Percentiles rank a stretch among this genome's conserved stretches.
Conservation (phyloP, 1,140 invertebrate species). For the Bradysia coprophila region DNA sequence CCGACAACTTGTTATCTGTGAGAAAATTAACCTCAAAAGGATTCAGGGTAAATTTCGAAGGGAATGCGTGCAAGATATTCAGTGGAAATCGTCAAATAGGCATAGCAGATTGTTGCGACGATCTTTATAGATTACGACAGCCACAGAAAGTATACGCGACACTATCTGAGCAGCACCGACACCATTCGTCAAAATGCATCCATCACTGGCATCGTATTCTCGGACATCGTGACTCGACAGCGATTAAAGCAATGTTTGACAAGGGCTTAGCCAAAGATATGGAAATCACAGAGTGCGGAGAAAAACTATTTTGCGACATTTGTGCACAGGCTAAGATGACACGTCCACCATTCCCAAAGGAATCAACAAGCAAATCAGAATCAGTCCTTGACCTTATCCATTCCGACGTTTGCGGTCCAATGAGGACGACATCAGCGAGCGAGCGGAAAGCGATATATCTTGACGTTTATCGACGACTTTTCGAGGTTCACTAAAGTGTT, state of each 20-base stretch:
- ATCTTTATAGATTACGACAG: too few species aligned
- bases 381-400: conserved; percentile 21
- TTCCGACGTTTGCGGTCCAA: conserved; percentile 25
- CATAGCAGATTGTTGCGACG: too few species aligned
- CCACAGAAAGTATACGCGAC: too few species aligned
- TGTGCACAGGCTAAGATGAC: conserved; percentile 22
- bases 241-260: conserved; percentile 15
- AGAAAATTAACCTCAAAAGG: too few species aligned
- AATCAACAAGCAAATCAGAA: conserved; percentile 8
- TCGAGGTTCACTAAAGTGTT: conserved; percentile 18
- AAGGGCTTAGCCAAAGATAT: conserved; percentile 9
- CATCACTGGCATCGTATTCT: conserved; percentile 21
- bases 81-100: not conserved
- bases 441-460: conserved; percentile 16
- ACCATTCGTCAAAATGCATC: too few species aligned
- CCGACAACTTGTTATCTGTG: too few species aligned
- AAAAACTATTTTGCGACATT: conserved; percentile 9
- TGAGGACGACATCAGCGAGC: conserved; percentile 18
- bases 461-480: conserved; percentile 24
- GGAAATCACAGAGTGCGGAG: conserved; percentile 9
- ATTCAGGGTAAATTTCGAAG: too few species aligned
- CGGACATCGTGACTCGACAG: conserved; percentile 20
- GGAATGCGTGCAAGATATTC: too few species aligned
- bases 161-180: too few species aligned
- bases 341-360: conserved; percentile 11